phyloP scores from a whole-genome alignment of 2,888 invertebrate species.

The Molanna angustata region DNA sequence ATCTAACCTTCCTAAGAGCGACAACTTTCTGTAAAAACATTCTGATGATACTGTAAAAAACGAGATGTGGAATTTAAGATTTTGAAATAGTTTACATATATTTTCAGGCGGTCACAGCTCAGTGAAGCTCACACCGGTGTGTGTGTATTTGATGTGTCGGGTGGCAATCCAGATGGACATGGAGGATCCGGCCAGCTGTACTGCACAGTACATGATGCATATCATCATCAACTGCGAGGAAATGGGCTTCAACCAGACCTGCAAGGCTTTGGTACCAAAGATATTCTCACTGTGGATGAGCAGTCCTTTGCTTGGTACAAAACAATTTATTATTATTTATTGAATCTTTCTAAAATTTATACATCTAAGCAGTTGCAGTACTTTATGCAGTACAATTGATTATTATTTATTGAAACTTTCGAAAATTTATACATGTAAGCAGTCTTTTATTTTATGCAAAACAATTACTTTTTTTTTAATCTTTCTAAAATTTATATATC shows the following conservation, averaged over 20 bases:
- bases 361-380: not conserved
- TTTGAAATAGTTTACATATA: too few species aligned
- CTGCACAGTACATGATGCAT: constrained; percentile 54
- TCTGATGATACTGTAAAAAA: too few species aligned
- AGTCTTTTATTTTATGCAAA: too few species aligned
- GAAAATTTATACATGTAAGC: too few species aligned
- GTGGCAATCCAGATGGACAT: constrained; percentile 82
- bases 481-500: too few species aligned
- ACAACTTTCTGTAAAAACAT: too few species aligned
- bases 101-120: constrained; percentile 44
- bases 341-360: not conserved
- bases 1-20: too few species aligned
- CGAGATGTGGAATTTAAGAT: too few species aligned
- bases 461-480: too few species aligned
- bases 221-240: constrained; percentile 50
- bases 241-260: constrained; percentile 70
- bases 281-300: constrained; percentile 94
- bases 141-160: constrained; percentile 80
- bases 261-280: constrained; percentile 72
- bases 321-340: not conserved
- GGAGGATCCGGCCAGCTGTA: constrained; percentile 68
- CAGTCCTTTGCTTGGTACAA: constrained; percentile 82
- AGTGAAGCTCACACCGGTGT: constrained; percentile 55
- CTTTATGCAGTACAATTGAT: not conserved
- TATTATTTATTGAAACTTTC: not conserved